Base-by-base conservation (phyloP, 2,797 vertebrate species). In the Syndactyla subalaris region DNA sequence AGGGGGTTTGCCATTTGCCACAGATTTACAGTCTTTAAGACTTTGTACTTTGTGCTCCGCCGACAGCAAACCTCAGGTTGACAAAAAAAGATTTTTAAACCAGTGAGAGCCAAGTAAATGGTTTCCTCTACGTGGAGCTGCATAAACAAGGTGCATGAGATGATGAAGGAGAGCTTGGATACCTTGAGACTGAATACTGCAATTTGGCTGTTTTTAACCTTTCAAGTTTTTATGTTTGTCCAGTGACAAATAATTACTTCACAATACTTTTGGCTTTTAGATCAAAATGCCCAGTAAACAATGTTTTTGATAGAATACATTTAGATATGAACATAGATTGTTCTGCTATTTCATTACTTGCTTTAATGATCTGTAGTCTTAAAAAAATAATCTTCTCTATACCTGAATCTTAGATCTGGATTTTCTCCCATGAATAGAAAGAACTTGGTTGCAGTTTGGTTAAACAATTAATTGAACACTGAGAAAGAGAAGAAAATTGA, bases 341-440 rank as follows among this genome's bases (percentile, higher is more conserved):
- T 79, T 70, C 34, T 91, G 32, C 7, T 76, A 93, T 95, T 88
- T 68, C 14, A 2, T 71, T 91, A 61, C 76, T 87, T 90, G 41
- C 48, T 88, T 92, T 63, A 41, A 79, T 76, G 74, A 82, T 79
- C 59, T 89, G 9, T n/a, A 84, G 13, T 65, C 52, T 82, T 85
- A 92, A 91, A 63, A 84, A 95, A 94, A 88, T 90, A 95, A 89
- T 87, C 32, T 15, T 63, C 30, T 85, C 34, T 71, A 23, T 46
- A 38, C 52, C 52, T 79, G 57, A 88, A 85, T 85, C 27, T 61
- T 45, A 92, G 52, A 79, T 38, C 8, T 76, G 59, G 3, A 5
- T 94, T 92, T 88, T 88, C 77, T 95, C 27, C 34, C 54, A 49
- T 85, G 75, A 77, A 74, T 49, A 74, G 52, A 67, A 73, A 62